Evolutionary conservation across 2,113 vertebrate species (phyloP).

Genomic region (Tricholaema leucomelas): DNA sequence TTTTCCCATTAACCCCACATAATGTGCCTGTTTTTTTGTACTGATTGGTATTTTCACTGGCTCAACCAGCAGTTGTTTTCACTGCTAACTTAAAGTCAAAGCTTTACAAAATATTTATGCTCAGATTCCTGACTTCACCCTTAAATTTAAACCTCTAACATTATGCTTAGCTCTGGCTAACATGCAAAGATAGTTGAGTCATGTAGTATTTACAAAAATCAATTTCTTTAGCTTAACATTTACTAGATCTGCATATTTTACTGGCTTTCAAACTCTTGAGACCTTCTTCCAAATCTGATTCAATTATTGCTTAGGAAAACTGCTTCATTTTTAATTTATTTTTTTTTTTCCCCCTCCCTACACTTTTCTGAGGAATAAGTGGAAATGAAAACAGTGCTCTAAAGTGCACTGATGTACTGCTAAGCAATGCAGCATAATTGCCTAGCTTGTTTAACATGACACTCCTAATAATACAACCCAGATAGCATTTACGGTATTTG

Average conservation of each 20-base stretch:
- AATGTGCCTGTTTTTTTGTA: neutral
- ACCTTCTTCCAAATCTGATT: slow-evolving; percentile 13
- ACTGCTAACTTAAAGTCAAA: neutral
- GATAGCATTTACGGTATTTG: slow-evolving; percentile 42
- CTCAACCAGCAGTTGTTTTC: neutral
- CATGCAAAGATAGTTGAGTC: neutral
- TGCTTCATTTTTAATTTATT: neutral
- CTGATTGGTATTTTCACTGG: neutral
- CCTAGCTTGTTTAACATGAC: slow-evolving; percentile 61
- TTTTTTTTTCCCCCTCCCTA: neutral
- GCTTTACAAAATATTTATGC: neutral
- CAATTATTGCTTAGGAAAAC: neutral
- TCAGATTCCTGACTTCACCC: neutral
- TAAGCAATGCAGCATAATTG: slow-evolving; percentile 55
- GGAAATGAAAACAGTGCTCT: slow-evolving; percentile 35
- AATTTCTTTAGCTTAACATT: slow-evolving; percentile 9
- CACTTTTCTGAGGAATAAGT: slow-evolving; percentile 3
- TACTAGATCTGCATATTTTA: slow-evolving; percentile 21
- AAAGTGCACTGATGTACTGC: slow-evolving; percentile 28
- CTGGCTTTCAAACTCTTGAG: neutral
- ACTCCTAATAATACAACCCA: slow-evolving; percentile 48
- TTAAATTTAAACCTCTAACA: neutral
- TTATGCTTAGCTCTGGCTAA: slow-evolving; percentile 21
- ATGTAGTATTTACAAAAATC: neutral
- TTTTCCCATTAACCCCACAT: neutral